Evolutionary conservation across 2,113 vertebrate species (phyloP).

Genomic region (Astur gentilis): DNA sequence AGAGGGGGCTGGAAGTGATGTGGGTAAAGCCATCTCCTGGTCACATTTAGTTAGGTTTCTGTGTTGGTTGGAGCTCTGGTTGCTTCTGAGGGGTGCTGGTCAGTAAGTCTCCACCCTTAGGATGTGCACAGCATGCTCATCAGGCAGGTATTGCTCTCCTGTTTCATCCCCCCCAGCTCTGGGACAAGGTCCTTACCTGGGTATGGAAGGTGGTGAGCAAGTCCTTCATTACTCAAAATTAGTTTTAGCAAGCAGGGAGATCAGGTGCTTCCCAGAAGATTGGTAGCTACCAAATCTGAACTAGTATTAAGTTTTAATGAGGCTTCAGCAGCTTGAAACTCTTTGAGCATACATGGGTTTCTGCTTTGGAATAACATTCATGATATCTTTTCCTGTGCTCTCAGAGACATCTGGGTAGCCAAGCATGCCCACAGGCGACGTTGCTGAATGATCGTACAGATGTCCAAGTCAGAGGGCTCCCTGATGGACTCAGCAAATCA

Average conservation of each 20-base stretch:
- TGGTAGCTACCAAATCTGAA: not conserved
- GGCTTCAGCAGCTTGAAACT: not conserved
- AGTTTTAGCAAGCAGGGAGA: not conserved
- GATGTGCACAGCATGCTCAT: not conserved
- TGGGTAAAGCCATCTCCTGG: not conserved
- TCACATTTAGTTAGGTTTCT: not conserved
- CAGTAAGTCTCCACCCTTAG: not conserved
- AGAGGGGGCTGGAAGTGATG: not conserved
- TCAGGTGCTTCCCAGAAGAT: not conserved
- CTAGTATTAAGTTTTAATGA: not conserved
- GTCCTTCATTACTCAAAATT: not conserved
- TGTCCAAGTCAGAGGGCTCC: not conserved
- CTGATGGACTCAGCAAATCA: not conserved
- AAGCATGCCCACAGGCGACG: not conserved
- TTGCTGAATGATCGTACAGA: not conserved
- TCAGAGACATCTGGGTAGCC: not conserved
- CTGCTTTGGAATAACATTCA: not conserved
- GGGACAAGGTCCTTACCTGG: not conserved
- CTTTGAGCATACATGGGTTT: not conserved
- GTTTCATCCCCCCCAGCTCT: not conserved
- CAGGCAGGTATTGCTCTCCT: not conserved
- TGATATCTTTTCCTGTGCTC: not conserved
- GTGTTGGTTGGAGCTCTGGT: not conserved
- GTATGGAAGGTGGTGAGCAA: not conserved
- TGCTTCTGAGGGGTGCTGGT: not conserved